Conservation (phyloP, 2,797 vertebrate species). For the Chloroceryle inda region DNA sequence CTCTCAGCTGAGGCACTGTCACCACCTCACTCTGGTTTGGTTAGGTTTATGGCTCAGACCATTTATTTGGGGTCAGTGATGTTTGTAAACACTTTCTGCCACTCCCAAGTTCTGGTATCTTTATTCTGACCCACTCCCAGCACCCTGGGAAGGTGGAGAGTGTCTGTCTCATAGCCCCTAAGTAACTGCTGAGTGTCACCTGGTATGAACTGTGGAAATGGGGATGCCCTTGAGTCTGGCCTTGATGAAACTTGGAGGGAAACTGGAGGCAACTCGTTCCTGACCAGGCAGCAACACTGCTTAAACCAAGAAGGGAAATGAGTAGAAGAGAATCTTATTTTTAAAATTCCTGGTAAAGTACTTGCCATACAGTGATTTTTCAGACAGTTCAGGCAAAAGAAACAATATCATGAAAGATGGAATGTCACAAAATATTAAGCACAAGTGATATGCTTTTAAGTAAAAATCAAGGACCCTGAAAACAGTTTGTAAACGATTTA, state of each 20-base stretch:
- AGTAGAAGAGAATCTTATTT: background rate
- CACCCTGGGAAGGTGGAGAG: background rate
- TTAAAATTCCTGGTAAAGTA: background rate
- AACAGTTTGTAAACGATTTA: background rate
- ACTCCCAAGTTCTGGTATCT: background rate
- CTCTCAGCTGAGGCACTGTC: background rate
- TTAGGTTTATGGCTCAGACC: background rate
- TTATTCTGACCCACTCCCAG: fast-evolving
- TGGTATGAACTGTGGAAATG: background rate
- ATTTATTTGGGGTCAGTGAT: background rate
- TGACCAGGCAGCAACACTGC: background rate
- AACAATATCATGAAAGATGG: background rate
- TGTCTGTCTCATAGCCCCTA: background rate
- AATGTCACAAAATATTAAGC: background rate
- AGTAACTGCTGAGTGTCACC: background rate
- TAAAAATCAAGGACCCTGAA: background rate
- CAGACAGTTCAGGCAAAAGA: background rate
- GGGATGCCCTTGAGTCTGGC: background rate
- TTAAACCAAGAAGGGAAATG: background rate
- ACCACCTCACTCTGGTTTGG: fast-evolving
- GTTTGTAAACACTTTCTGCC: background rate
- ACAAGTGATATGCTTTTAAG: background rate
- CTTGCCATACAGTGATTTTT: background rate
- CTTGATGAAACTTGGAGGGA: background rate
- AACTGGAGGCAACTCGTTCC: background rate